Conservation (phyloP, 2,888 invertebrate species). For the Epistrophella euchroma region DNA sequence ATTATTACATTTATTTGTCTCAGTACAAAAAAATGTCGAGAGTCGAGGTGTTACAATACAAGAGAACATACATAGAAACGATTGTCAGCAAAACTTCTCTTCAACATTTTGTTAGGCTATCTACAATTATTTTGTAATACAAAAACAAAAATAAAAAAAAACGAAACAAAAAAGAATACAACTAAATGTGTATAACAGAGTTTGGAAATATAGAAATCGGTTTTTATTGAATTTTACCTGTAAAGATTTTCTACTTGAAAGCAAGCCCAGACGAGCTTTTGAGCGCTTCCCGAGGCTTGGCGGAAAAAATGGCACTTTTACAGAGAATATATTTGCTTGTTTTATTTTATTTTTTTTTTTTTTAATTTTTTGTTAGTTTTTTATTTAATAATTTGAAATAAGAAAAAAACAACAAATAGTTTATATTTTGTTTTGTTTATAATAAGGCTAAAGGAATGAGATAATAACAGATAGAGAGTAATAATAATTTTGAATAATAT, state of each 20-base stretch:
- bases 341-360: too few relatives aligned
- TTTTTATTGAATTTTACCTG: slow-evolving; percentile 15
- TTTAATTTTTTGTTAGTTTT: slow-evolving; percentile 36
- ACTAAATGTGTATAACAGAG: slow-evolving; percentile 42
- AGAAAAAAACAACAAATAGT: slow-evolving; percentile 46
- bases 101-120: slow-evolving; percentile 70
- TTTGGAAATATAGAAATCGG: background rate
- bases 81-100: slow-evolving; percentile 73
- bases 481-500: slow-evolving; percentile 57
- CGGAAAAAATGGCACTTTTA: slow-evolving; percentile 74
- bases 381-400: slow-evolving; percentile 31
- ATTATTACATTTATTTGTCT: slow-evolving; percentile 13
- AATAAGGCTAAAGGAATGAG: slow-evolving; percentile 68
- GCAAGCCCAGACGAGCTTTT: slow-evolving; percentile 21
- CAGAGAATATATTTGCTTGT: slow-evolving; percentile 69
- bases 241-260: slow-evolving; percentile 30
- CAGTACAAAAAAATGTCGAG: slow-evolving; percentile 18
- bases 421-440: slow-evolving; percentile 38
- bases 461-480: slow-evolving; percentile 60
- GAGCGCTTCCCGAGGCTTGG: slow-evolving; percentile 37
- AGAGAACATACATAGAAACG: slow-evolving; percentile 41
- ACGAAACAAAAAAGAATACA: slow-evolving; percentile 34
- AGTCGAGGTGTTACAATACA: slow-evolving; percentile 25
- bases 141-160: slow-evolving; percentile 18
- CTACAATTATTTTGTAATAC: slow-evolving; percentile 65